phyloP scores from a whole-genome alignment of 1,140 invertebrate species.

The Drosophila arizonae region DNA sequence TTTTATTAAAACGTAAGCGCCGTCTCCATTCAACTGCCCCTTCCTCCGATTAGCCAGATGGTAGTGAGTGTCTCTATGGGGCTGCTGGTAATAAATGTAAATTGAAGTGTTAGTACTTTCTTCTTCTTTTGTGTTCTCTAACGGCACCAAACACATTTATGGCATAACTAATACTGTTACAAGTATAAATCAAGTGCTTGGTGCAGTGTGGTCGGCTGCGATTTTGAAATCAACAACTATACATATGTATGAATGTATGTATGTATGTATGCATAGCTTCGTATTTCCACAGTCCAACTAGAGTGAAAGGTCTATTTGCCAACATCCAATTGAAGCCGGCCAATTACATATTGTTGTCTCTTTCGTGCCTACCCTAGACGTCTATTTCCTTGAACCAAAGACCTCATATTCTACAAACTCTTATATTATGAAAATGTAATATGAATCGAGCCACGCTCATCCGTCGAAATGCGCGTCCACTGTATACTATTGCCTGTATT shows the following conservation, averaged over 20 bases:
- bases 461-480: not conserved
- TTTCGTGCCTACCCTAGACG: too few species aligned
- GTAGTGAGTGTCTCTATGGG: constrained; percentile 16
- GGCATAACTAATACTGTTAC: constrained; percentile 34
- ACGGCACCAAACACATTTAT: constrained; percentile 22
- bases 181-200: constrained; percentile 25
- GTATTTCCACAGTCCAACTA: not conserved
- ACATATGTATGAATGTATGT: not conserved
- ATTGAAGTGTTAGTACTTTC: constrained; percentile 15
- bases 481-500: not conserved
- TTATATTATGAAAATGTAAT: not conserved
- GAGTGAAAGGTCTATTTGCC: too few species aligned
- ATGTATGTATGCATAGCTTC: not conserved
- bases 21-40: constrained; percentile 9
- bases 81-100: constrained; percentile 40
- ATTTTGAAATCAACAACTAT: constrained; percentile 29
- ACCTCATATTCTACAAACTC: not conserved
- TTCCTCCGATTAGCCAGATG: constrained; percentile 37
- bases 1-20: constrained; percentile 51
- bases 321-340: too few species aligned
- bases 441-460: not conserved
- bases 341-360: too few species aligned
- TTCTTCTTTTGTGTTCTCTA: not conserved
- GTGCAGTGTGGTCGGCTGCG: constrained; percentile 17
- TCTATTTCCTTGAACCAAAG: too few species aligned